Evolutionary conservation across 2,797 vertebrate genomes (phyloP), one percentile per base, ranked within the genome.

Genomic region (Antennarius maculatus): DNA sequence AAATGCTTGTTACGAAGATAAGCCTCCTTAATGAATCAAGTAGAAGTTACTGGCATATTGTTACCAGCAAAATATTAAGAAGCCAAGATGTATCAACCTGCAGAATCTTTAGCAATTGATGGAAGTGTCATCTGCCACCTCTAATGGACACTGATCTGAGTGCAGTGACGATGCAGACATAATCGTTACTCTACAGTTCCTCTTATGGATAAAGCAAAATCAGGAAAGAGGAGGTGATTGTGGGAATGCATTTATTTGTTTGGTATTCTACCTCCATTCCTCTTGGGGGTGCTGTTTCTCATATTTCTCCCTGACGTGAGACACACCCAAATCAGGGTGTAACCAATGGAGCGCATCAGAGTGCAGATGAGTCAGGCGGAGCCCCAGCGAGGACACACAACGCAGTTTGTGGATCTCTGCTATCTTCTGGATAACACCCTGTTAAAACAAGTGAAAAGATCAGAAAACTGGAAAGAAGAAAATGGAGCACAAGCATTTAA

Each of bases 381-480:
- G 94, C 52, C 98, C 97, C 45, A 97, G 95, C 79, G 96, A 97
- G 61, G 96, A 95, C 78, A 97, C 95, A 0, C 96, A 96, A 87
- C 96, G 96, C 73, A 99, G 92, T 87, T 97, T 98, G 78, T 99
- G 95, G 81, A 95, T 93, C 89, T 98, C 98, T 83, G 98, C 95
- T 28, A 99, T 99, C 93, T 98, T 98, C 93, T 99, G 98, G 85
- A 99, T 98, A 79, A 99, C 96, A 61, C 97, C 96, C 98, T 99
- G 77, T 87, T 62, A n/a, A 58, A 59, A 82, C 15, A 74, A 66
- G 29, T 27, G 1, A 14, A 41, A 12, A 4, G 3, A 61, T 51
- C 53, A 51, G 17, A 10, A 15, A 43, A 43, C 3, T 15, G 4
- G 12, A 0, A 62, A 48, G 31, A 60, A 13, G 2, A 0, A n/a